Evolutionary conservation across 2,113 vertebrate species (phyloP).

Genomic region (Chrysemys picta): DNA sequence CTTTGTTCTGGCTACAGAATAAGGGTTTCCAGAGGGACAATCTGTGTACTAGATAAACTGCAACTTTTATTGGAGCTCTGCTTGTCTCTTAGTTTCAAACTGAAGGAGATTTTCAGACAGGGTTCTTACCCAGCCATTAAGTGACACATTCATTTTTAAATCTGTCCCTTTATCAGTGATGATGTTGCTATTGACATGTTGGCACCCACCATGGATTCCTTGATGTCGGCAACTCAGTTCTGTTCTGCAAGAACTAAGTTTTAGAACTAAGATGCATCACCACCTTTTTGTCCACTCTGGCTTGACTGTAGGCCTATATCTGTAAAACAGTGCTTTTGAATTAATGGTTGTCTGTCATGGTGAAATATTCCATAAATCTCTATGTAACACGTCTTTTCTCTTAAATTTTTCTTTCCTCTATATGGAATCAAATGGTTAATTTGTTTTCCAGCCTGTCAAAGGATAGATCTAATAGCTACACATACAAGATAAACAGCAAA

Average conservation of each 20-base stretch:
- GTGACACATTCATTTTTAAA: not conserved
- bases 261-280: not conserved
- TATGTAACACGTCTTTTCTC: not conserved
- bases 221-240: not conserved
- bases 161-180: not conserved
- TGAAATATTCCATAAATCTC: not conserved
- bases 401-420: not conserved
- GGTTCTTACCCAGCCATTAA: not conserved
- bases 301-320: rapidly evolving
- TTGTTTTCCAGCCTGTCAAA: not conserved
- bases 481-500: not conserved
- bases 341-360: not conserved
- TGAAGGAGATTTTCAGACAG: not conserved
- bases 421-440: not conserved
- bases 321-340: not conserved
- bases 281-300: not conserved
- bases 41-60: constrained; percentile 44
- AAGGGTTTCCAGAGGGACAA: constrained; percentile 40
- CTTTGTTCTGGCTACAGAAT: constrained; percentile 50
- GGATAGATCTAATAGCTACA: not conserved
- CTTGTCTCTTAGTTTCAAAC: constrained; percentile 26
- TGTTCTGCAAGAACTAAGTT: not conserved
- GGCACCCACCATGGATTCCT: not conserved
- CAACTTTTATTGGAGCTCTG: constrained; percentile 31
- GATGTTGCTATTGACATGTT: not conserved